Conservation (phyloP, 64 coral and sea anemone species). For the Montipora capricornis region DNA sequence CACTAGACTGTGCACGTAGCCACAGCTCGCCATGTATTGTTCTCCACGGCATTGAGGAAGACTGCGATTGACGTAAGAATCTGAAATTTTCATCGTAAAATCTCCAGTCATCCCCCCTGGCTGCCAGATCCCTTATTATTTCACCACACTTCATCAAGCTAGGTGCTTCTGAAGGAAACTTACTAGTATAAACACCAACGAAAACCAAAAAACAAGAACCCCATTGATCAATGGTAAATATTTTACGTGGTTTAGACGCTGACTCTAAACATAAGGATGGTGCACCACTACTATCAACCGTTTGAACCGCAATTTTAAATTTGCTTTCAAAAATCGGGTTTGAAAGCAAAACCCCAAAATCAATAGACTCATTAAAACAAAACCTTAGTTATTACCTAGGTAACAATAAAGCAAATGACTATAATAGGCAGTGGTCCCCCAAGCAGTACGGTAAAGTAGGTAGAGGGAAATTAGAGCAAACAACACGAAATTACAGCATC, state of each 20-base stretch:
- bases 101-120: too few species aligned
- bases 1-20: background rate
- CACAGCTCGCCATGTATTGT: constrained; percentile 9
- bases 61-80: background rate
- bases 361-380: background rate
- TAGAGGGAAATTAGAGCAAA: too few species aligned
- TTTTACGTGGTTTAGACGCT: background rate
- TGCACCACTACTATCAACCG: background rate
- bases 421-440: too few species aligned
- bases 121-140: background rate
- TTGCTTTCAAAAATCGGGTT: background rate
- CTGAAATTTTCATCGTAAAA: too few species aligned
- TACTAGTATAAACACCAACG: constrained; percentile 23
- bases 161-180: background rate
- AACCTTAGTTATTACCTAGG: too few species aligned
- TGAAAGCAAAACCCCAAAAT: background rate
- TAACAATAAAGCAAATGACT: too few species aligned
- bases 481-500: too few species aligned
- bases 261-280: background rate
- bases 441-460: too few species aligned
- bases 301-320: background rate
- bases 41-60: background rate
- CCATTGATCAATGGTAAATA: background rate
- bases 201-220: background rate
- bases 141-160: background rate